Evolutionary conservation across 2,797 vertebrate genomes (phyloP), one percentile per base, ranked within the genome.

Genomic region (Rhinoraja longicauda): DNA sequence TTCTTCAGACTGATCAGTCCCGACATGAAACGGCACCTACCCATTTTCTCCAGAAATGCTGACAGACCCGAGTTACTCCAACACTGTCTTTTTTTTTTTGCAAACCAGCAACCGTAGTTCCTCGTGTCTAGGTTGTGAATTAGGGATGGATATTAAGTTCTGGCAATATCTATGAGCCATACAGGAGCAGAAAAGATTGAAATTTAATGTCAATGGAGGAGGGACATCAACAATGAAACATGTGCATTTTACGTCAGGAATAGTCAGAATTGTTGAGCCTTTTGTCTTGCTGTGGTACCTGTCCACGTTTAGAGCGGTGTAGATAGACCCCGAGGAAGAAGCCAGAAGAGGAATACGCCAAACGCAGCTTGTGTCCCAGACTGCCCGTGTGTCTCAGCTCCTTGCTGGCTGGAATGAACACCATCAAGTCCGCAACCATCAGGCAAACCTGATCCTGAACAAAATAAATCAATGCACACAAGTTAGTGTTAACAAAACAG

Each of bases 391-490:
- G 96, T 93, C 95, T 96, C 94, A 98, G 95, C 64, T 97, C 98
- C 72, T 96, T 96, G 94, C 96, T 97, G 39, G 97, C 96, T 0
- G 98, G 98, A 95, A 99, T 95, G 94, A 97, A 98, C 0, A 98
- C 98, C 96, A 99, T 94, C 95, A 98, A 96, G 93, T 99, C 98
- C 0, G 97, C 96, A 92, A 98, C 98, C 97, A 99, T 96, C 93
- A 99, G 95, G 94, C 98, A 99, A 93, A 97, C 95, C 93, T 99
- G 98, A 88, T 98, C 98, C 98, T 99, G 94, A 1, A 0, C 64
- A 93, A 79, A 7, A 77, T 17, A 88, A 86, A 64, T 19, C 70
- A 88, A 64, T 32, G 24, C 29, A 86, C 13, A 19, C 1, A 12
- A 29, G 45, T 84, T 84, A 88, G 15, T 64, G 32, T 17, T 64